Evolutionary conservation across 2,113 vertebrate species (phyloP).

Genomic region (Hypomesus transpacificus): DNA sequence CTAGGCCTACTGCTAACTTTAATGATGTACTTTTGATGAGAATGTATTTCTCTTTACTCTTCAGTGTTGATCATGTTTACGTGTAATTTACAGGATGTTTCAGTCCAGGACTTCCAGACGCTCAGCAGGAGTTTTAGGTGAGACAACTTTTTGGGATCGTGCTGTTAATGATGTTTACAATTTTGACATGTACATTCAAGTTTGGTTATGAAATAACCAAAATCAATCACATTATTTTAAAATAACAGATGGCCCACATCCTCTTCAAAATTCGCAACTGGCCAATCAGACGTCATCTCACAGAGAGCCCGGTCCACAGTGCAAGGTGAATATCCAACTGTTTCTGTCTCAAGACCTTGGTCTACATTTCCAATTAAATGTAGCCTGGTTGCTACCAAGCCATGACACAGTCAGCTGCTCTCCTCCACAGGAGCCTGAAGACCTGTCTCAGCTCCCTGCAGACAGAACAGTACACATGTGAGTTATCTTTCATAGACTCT

Average conservation of each 20-base stretch:
- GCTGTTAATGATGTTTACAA: background rate
- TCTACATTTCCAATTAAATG: background rate
- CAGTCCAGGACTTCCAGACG: slow-evolving; percentile 55
- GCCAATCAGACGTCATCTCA: slow-evolving; percentile 65
- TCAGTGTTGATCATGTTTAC: background rate
- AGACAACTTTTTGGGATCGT: slow-evolving; percentile 1
- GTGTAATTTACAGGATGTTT: slow-evolving; percentile 68
- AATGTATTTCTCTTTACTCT: too few relatives aligned
- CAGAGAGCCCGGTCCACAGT: slow-evolving; percentile 29
- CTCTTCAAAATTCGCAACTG: slow-evolving; percentile 66
- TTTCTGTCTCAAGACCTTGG: background rate
- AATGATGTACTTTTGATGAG: too few relatives aligned
- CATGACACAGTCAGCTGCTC: too few relatives aligned
- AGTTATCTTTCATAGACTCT: slow-evolving; percentile 31
- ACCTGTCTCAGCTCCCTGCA: slow-evolving; percentile 8
- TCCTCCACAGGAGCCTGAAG: slow-evolving; percentile 47
- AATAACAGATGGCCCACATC: slow-evolving; percentile 51
- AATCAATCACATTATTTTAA: background rate
- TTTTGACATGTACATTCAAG: background rate
- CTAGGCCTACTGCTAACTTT: background rate
- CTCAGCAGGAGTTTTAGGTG: slow-evolving; percentile 59
- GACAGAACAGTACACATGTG: slow-evolving; percentile 45
- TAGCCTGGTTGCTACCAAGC: too few relatives aligned
- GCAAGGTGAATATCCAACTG: slow-evolving; percentile 42
- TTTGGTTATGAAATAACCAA: background rate